Conservation (phyloP, 1,140 invertebrate genomes). For the Capitella teleta region DNA sequence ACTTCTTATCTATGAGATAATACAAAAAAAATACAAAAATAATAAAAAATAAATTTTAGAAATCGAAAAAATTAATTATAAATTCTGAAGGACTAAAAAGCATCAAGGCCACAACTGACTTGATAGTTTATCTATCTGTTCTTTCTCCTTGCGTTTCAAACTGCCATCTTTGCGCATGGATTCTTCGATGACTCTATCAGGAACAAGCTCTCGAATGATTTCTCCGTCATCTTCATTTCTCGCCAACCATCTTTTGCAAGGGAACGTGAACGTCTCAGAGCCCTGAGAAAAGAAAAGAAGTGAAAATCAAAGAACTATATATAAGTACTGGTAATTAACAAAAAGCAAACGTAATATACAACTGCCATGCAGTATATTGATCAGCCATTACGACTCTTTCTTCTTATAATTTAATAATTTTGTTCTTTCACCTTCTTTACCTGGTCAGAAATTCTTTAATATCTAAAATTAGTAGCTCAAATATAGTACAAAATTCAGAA, state of each 20-base stretch:
- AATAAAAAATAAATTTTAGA: neutral
- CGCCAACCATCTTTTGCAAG: constrained; percentile 39
- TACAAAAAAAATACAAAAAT: neutral
- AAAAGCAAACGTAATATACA: too few species aligned
- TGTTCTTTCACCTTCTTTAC: too few species aligned
- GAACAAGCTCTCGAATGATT: constrained; percentile 35
- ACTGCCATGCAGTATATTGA: too few species aligned
- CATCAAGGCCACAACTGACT: constrained; percentile 17
- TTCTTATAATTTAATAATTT: too few species aligned
- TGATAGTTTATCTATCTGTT: constrained; percentile 27
- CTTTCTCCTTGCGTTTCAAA: constrained; percentile 26
- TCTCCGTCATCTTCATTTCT: constrained; percentile 34
- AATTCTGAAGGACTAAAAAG: neutral
- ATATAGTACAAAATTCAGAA: too few species aligned
- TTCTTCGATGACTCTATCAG: constrained; percentile 34
- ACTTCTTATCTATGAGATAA: constrained; percentile 17
- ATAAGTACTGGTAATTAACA: too few species aligned
- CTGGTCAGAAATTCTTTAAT: too few species aligned
- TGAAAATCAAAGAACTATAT: too few species aligned
- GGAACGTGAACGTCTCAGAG: constrained; percentile 30
- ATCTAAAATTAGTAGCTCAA: too few species aligned
- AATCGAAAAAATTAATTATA: neutral
- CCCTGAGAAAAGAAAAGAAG: constrained; percentile 5
- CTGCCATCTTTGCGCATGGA: constrained; percentile 28
- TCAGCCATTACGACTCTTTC: too few species aligned